Percentiles rank a stretch among this genome's conserved stretches.
These are phyloP conservation scores for Sebastes glaucus DNA, from an alignment of 2,797 vertebrate species.

Conservation along the genomic window DNA sequence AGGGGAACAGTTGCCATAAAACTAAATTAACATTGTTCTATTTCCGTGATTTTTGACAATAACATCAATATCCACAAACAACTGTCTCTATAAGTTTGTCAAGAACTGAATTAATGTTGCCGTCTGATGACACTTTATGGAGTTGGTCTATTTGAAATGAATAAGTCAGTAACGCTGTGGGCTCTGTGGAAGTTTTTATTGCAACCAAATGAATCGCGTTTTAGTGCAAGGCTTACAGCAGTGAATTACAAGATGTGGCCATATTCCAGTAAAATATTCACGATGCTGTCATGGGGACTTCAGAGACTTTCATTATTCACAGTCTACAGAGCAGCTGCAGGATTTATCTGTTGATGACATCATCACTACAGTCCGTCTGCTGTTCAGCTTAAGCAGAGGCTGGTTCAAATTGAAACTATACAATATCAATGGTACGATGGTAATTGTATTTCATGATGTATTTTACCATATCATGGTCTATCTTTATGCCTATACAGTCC, in stretches of 20 bases:
- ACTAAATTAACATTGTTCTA: background rate
- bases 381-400: background rate
- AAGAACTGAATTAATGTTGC: background rate
- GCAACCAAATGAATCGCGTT: slow-evolving; percentile 12
- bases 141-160: background rate
- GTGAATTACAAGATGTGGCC: slow-evolving; percentile 8
- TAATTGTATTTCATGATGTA: background rate
- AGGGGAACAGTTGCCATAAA: slow-evolving; percentile 37
- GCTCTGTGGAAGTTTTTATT: slow-evolving; percentile 4
- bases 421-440: background rate
- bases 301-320: slow-evolving; percentile 20
- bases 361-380: background rate
- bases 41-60: background rate
- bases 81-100: background rate
- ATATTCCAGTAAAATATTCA: slow-evolving; percentile 13
- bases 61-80: background rate
- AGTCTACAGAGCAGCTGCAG: slow-evolving; percentile 14
- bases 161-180: background rate
- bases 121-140: background rate
- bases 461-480: background rate
- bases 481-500: slow-evolving; percentile 3
- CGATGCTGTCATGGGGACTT: background rate
- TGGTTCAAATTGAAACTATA: background rate
- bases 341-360: slow-evolving; percentile 12
- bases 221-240: background rate